Evolutionary conservation across 1,140 invertebrate species (phyloP), one percentile per base, ranked within the genome.

Genomic region (Forficula auricularia): DNA sequence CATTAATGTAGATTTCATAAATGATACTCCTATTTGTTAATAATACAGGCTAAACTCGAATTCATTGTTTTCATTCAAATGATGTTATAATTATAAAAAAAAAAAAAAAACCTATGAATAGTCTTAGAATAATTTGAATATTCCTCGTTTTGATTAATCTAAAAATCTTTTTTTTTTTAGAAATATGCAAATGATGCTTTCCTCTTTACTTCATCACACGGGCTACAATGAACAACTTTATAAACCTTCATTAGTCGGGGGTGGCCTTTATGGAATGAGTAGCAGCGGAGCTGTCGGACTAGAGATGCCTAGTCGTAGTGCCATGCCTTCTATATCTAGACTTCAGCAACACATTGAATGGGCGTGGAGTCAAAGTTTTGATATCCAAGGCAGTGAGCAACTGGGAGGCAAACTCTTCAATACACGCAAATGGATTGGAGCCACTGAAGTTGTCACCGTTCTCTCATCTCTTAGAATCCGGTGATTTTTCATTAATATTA

Each of bases 371-470:
- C 71, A 78, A 51, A 86, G 85, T 16, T 90, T 90, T 62, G 86
- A 92, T 63, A 66, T 73, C 35, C 77, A 71, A 64, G 87, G 87
- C 30, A 78, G 78, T 39, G 82, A 87, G 52, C 86, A 90, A 58
- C 60, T 90, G 2, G 83, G 80, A 16, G 78, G 77, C 13, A 76
- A 75, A 48, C 58, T 90, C 12, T 71, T 76, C 42, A 86, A 88
- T 56, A 89, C 86, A 1, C 67, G 80, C 40, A 91, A 91, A 62
- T 92, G 87, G 86, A 91, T 92, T 50, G 87, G 87, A 15, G 83
- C 86, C 13, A 85, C 82, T 7, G 83, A 87, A 65, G 79, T 86
- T 13, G 73, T 82, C 8, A 83, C 81, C 3, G 65, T 86, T 34
- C 63, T 87, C 14, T 82, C 80, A 14, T 84, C 76, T 49, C 65